Evolutionary conservation across 2,797 vertebrate genomes (phyloP), one percentile per base, ranked within the genome.

Genomic region (Cephalopachus bancanus): DNA sequence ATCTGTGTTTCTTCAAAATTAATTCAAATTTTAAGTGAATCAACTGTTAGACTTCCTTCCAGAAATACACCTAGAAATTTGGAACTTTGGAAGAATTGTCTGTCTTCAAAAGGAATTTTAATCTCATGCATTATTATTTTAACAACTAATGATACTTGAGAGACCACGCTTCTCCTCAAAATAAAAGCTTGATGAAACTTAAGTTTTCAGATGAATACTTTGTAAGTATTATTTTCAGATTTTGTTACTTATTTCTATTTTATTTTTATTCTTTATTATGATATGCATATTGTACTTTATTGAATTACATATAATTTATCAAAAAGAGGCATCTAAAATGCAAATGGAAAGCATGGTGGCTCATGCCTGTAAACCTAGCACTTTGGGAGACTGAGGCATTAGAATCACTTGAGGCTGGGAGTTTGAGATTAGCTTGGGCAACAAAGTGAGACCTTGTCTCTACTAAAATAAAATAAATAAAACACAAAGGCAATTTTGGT

Each of bases 21-120:
- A 91, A 89, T 78, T 96, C 76, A 89, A 89, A 88, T 87, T 91
- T 83, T 74, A 69, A 74, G 78, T n/a, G 59, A 93, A 80, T 3
- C 5, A 65, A 37, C 16, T 14, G 3, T 74, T 59, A 79, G 57
- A 64, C 62, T 80, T 57, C 26, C 30, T 44, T 44, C 44, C 44
- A 44, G 87, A 64, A 93, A 83, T 37, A 74, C 3, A 59, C 19
- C 4, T 53, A 86, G 76, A 91, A 78, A 85, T 16, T 22, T 92
- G 72, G 59, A 9, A 78, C 37, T 90, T 74, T 67, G 51, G 64
- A 83, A 93, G 49, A 69, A 62, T n/a, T 28, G 2, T 44, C 71
- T 84, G 22, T 83, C 55, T 94, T 94, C 62, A 69, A 72, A 91
- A 74, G 33, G 59, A 86, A 89, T 76, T 94, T 87, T 93, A 79